Conservation (phyloP, 2,888 invertebrate species). For the Pristionchus japonicus region DNA sequence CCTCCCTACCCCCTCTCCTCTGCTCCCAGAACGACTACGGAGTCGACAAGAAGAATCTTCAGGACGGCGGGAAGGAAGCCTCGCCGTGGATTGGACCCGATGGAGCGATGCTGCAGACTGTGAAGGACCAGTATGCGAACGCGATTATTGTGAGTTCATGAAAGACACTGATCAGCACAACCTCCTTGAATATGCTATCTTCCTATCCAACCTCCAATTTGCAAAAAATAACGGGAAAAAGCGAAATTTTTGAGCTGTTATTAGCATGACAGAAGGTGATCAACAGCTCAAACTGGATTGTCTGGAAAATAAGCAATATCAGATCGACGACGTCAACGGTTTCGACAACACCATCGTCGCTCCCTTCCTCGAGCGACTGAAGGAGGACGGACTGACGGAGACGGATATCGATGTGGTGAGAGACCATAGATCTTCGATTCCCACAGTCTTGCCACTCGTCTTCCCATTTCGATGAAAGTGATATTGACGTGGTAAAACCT, state of each 20-base stretch:
- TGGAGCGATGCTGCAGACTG: slow-evolving; percentile 71
- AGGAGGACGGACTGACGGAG: slow-evolving; percentile 24
- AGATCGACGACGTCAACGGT: slow-evolving; percentile 38
- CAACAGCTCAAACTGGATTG: too few relatives aligned
- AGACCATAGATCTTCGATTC: not conserved
- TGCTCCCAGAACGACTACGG: too few relatives aligned
- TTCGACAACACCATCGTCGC: slow-evolving; percentile 15
- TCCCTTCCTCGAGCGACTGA: slow-evolving; percentile 4
- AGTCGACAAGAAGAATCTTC: too few relatives aligned
- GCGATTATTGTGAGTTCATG: not conserved
- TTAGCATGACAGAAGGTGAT: too few relatives aligned
- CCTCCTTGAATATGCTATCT: not conserved
- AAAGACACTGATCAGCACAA: too few relatives aligned
- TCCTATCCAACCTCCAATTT: not conserved
- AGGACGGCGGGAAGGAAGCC: slow-evolving; percentile 68
- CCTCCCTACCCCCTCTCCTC: too few relatives aligned
- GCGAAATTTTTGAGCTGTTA: too few relatives aligned
- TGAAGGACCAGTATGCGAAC: slow-evolving; percentile 71
- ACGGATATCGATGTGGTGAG: not conserved
- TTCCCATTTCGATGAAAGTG: too few relatives aligned
- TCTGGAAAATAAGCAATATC: too few relatives aligned
- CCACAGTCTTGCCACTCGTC: not conserved
- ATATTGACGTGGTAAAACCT: too few relatives aligned
- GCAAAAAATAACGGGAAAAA: too few relatives aligned
- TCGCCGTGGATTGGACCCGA: slow-evolving; percentile 73